Conservation (phyloP, 2,113 vertebrate genomes). For the Pitta sordida region DNA sequence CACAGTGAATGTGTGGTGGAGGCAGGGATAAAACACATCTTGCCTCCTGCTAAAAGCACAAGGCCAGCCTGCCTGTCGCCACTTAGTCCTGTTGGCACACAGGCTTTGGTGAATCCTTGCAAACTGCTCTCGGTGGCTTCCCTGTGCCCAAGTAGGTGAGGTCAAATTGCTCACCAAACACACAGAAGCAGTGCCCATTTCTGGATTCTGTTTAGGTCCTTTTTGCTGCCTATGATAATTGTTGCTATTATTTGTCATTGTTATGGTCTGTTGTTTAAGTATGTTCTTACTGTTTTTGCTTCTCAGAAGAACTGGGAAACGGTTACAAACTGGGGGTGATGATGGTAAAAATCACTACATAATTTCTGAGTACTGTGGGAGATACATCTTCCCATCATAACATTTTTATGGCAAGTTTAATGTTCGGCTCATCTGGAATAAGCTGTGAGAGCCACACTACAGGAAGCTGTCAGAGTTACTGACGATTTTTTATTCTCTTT, state of each 20-base stretch:
- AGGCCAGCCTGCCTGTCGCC: background rate
- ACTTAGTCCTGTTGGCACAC: background rate
- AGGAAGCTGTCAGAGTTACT: constrained; percentile 55
- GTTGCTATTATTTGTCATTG: background rate
- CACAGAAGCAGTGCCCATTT: background rate
- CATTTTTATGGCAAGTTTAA: constrained; percentile 65
- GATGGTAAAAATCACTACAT: constrained; percentile 7
- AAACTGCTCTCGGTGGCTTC: background rate
- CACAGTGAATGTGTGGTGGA: accelerated
- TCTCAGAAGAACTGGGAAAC: constrained; percentile 1
- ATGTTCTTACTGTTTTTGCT: background rate
- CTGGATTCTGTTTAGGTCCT: background rate
- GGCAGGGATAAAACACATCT: background rate
- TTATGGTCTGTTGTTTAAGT: background rate
- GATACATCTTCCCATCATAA: constrained; percentile 52
- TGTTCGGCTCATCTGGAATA: constrained; percentile 34
- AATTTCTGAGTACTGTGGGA: constrained; percentile 40
- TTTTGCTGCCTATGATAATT: background rate
- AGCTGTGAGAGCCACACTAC: constrained; percentile 13
- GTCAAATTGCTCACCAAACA: background rate
- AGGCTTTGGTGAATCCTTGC: background rate
- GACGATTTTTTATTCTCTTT: constrained; percentile 54
- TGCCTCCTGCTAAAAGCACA: background rate
- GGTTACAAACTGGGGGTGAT: background rate
- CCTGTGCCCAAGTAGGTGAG: background rate